Base-by-base conservation (phyloP, 2,113 vertebrate species). In the Ailuropoda melanoleuca region DNA sequence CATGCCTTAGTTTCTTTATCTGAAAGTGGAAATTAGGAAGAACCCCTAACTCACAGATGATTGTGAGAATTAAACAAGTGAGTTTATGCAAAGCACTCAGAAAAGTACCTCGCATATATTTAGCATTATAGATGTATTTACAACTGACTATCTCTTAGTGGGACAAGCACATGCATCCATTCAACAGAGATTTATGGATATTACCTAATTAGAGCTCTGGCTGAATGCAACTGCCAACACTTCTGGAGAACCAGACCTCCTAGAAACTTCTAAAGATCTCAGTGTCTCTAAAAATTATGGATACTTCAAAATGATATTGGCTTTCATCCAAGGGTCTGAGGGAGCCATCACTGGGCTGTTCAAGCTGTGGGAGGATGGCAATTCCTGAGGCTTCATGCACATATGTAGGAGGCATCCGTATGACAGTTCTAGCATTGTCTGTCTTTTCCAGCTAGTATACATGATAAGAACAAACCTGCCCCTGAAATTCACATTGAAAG, bases 41-140 rank as follows among this genome's bases (percentile, higher is more conserved):
- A 91, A 14, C 34, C 4, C 15, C 18, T 11, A 8, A 1, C 3
- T 68, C 31, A 14, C 12, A n/a, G 62, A 19, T 14, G 34, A 50
- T 5, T 60, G 60, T 46, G 7, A 88, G 18, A 14, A 88, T 53
- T 53, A 72, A 39, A 60, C 8, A 31, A 14, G 12, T 31, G 75
- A 29, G 21, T 21, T 11, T 9, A 46, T 1, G 23, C 26, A 19
- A 34, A 43, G 4, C 26, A 21, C 34, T 83, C 31, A 48, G 37
- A 53, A 58, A 18, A 46, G 53, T 0, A 60, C 37, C 77, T 56
- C 15, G 0, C 13, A 19, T 0, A 1, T 1, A 37, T 9, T 31
- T 46, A n/a, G 26, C 31, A 60, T 13, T 50, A 31, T 11, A 29
- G 1, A 4, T 66, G 18, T 53, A 50, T 92, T 68, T 83, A 50